phyloP scores from a whole-genome alignment of 2,113 vertebrate genomes.

The Rhizomys pruinosus region DNA sequence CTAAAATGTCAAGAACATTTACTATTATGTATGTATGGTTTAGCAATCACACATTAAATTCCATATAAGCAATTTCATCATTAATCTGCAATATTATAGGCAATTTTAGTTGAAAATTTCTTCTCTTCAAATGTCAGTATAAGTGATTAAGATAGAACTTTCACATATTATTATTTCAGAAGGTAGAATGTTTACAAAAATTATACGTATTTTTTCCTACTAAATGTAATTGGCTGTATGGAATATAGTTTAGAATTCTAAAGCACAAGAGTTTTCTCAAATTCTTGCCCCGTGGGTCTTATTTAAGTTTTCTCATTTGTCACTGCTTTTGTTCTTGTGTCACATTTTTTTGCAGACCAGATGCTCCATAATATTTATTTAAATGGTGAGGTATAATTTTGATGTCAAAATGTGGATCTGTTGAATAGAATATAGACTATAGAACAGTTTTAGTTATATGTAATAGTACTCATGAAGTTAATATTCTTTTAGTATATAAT shows the following conservation, averaged over 20 bases:
- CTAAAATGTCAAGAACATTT: background rate
- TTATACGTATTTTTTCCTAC: background rate
- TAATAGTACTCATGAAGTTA: constrained; percentile 1
- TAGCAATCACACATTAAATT: background rate
- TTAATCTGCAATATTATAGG: background rate
- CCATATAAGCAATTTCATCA: background rate
- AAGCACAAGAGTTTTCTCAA: constrained; percentile 34
- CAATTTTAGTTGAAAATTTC: constrained; percentile 1
- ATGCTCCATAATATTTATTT: constrained; percentile 26
- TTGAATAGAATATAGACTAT: background rate
- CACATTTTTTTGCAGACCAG: background rate
- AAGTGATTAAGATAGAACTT: constrained; percentile 16
- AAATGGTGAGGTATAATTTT: constrained; percentile 41
- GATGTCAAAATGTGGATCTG: constrained; percentile 26
- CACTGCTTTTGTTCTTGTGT: background rate
- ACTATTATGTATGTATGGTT: background rate
- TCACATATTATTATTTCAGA: constrained; percentile 35
- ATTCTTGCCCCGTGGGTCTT: background rate
- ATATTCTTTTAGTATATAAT: constrained; percentile 10
- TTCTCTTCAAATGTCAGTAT: background rate
- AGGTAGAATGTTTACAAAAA: constrained; percentile 6
- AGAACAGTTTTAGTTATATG: constrained; percentile 12
- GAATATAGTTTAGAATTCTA: constrained; percentile 35
- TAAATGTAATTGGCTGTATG: background rate
- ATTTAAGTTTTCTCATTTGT: constrained; percentile 46